Percentiles rank a stretch among this genome's conserved stretches.
Evolutionary conservation across 2,797 vertebrate genomes (phyloP).

Genomic region (Poecilia velifera): DNA sequence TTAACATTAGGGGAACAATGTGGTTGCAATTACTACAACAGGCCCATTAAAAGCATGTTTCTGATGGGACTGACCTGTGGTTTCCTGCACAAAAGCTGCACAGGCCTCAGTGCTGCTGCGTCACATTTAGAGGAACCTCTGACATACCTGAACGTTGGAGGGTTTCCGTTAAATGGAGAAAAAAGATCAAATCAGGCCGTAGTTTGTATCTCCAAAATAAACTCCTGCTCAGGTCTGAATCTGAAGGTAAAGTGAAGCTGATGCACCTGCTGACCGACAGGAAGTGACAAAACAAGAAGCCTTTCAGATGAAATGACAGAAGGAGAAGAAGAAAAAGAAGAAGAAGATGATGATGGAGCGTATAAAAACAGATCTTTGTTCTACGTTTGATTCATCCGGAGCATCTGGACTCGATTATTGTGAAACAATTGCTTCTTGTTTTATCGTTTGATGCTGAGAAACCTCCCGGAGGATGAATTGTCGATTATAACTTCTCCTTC

Average conservation of each 20-base stretch:
- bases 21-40: conserved; percentile 5
- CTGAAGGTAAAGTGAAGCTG: not conserved
- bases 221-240: not conserved
- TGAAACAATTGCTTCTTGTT: no score
- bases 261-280: not conserved
- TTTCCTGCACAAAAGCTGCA: conserved; percentile 5
- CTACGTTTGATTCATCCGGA: no score
- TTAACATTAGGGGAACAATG: not conserved
- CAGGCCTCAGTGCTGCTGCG: not conserved
- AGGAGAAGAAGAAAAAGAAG: not conserved
- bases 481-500: no score
- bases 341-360: not conserved
- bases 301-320: not conserved
- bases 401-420: no score
- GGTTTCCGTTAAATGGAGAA: not conserved
- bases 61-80: conserved; percentile 2
- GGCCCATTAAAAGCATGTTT: not conserved
- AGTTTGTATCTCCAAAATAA: not conserved
- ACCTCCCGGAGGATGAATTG: no score
- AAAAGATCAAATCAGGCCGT: not conserved
- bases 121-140: not conserved
- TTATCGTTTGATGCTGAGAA: no score
- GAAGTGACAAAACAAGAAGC: not conserved
- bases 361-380: no score
- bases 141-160: not conserved